Evolutionary conservation across 2,797 vertebrate species (phyloP).

Genomic region (Cyclopterus lumpus): DNA sequence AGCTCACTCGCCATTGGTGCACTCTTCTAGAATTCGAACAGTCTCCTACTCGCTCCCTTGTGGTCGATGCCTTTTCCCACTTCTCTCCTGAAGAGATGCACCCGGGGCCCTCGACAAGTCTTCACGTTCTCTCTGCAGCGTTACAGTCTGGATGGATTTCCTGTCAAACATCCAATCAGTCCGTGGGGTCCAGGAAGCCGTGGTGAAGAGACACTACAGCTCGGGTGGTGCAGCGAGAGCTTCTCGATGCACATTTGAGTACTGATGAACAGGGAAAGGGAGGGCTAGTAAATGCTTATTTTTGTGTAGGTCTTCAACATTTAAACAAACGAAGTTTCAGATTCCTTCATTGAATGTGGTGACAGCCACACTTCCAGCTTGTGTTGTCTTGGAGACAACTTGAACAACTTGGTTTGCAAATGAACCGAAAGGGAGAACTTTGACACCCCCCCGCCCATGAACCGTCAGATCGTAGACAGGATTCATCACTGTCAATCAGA

Average conservation of each 20-base stretch:
- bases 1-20: slow-evolving; percentile 7
- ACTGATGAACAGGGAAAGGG: not conserved
- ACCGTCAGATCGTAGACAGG: not conserved
- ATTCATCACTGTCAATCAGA: slow-evolving; percentile 1
- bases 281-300: not conserved
- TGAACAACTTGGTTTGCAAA: not conserved
- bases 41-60: not conserved
- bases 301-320: not conserved
- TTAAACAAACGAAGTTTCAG: not conserved
- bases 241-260: not conserved
- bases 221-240: not conserved
- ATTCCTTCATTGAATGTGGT: not conserved
- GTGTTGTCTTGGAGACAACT: not conserved
- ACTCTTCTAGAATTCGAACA: not conserved
- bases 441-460: too few species aligned
- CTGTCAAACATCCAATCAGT: not conserved
- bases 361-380: not conserved
- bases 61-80: not conserved
- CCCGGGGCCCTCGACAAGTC: not conserved
- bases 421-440: too few species aligned
- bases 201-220: not conserved
- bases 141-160: not conserved
- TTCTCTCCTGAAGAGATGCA: not conserved
- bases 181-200: not conserved
- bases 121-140: not conserved